Percentiles rank a stretch among this genome's conserved stretches.
These are phyloP conservation scores for Tiphia femorata DNA, from an alignment of 2,888 invertebrate genomes.

Conservation along the genomic window DNA sequence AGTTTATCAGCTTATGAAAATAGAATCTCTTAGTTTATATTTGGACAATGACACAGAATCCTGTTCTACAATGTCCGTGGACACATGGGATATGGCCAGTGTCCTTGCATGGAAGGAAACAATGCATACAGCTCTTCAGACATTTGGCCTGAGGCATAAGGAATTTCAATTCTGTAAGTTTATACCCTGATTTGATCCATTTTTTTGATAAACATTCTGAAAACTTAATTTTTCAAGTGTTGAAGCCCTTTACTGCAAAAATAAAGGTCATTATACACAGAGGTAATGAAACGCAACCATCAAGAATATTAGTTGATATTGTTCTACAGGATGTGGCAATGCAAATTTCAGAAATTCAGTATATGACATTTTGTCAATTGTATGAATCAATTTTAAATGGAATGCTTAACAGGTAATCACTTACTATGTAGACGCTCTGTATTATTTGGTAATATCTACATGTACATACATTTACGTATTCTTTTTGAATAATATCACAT, in stretches of 20 bases:
- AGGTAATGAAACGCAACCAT: slow-evolving; percentile 74
- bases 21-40: slow-evolving; percentile 83
- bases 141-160: slow-evolving; percentile 82
- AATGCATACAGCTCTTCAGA: slow-evolving; percentile 81
- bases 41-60: slow-evolving; percentile 77
- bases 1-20: slow-evolving; percentile 81
- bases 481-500: background rate
- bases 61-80: slow-evolving; percentile 45
- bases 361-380: slow-evolving; percentile 74
- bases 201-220: background rate
- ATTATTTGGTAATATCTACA: too few species aligned
- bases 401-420: slow-evolving; percentile 41
- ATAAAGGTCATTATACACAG: slow-evolving; percentile 82
- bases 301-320: slow-evolving; percentile 76
- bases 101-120: slow-evolving; percentile 81
- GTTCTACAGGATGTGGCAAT: slow-evolving; percentile 82
- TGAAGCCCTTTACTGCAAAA: slow-evolving; percentile 84
- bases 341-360: slow-evolving; percentile 81
- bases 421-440: background rate
- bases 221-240: slow-evolving; percentile 71
- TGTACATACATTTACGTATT: too few species aligned
- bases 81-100: slow-evolving; percentile 68
- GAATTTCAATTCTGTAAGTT: slow-evolving; percentile 85
- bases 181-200: background rate
- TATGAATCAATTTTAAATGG: slow-evolving; percentile 74